Evolutionary conservation across 2,888 invertebrate species (phyloP).

Genomic region (Eupithecia vulgata): DNA sequence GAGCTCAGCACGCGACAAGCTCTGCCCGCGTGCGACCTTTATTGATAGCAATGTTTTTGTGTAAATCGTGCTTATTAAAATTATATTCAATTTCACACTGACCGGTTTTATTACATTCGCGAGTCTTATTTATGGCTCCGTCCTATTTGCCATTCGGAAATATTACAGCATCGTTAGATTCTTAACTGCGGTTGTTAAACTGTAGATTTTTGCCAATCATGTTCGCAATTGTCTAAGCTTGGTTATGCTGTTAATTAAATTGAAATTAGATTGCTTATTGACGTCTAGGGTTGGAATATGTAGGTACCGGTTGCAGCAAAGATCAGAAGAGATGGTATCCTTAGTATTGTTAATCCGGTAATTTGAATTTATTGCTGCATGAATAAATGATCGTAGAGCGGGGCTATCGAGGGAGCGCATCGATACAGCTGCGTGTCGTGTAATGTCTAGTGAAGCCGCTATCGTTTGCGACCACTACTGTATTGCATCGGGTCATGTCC

Average conservation of each 20-base stretch:
- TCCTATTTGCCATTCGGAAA: conserved; percentile 50
- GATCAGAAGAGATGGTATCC: conserved; percentile 77
- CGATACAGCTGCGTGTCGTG: conserved; percentile 64
- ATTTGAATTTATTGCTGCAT: conserved; percentile 84
- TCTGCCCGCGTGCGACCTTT: conserved; percentile 65
- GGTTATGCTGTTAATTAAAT: conserved; percentile 26
- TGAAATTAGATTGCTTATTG: conserved; percentile 27
- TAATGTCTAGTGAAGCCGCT: conserved; percentile 49
- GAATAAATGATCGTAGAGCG: conserved; percentile 76
- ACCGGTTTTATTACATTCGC: conserved; percentile 52
- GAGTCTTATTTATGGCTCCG: conserved; percentile 55
- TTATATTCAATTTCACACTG: conserved; percentile 62
- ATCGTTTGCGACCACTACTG: conserved; percentile 43
- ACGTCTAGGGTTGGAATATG: conserved; percentile 46
- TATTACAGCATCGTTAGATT: conserved; percentile 58
- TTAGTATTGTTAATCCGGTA: conserved; percentile 83
- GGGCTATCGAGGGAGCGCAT: conserved; percentile 75
- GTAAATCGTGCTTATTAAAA: conserved; percentile 68
- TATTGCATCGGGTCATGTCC: conserved; percentile 49
- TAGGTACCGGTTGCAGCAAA: conserved; percentile 57
- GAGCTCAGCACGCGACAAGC: conserved; percentile 62
- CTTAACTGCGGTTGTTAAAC: conserved; percentile 57
- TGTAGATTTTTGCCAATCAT: conserved; percentile 47
- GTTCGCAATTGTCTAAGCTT: conserved; percentile 30
- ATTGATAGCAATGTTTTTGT: conserved; percentile 73